Conservation (phyloP, 2,797 vertebrate species). For the Hydrocynus forskahlii region DNA sequence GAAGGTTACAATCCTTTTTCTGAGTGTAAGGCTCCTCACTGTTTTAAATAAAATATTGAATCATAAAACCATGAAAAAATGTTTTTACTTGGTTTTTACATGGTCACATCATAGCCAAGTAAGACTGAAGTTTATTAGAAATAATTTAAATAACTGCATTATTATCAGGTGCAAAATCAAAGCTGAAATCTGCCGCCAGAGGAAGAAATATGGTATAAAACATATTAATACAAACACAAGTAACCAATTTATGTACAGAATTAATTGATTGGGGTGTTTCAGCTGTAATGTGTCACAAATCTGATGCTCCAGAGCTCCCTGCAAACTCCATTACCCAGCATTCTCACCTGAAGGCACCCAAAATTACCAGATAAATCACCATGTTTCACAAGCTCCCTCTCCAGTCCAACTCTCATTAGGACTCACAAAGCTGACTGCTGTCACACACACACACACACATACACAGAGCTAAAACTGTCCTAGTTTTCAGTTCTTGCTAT, state of each 20-base stretch:
- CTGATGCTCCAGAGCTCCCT: conserved; percentile 39
- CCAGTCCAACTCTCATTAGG: not conserved
- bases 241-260: conserved; percentile 34
- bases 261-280: conserved; percentile 48
- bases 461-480: not conserved
- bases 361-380: conserved; percentile 78
- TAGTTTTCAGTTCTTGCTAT: conserved; percentile 9
- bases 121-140: no score
- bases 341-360: conserved; percentile 72
- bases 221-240: conserved; percentile 9
- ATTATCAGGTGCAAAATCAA: no score
- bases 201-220: not conserved
- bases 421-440: not conserved
- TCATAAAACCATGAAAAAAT: no score
- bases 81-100: no score
- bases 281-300: conserved; percentile 51
- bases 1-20: no score
- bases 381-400: conserved; percentile 51
- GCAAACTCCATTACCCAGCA: conserved; percentile 74
- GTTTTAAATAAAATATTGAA: no score
- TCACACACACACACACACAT: conserved; percentile 6
- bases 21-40: no score
- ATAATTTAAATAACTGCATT: no score
- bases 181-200: no score
- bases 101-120: no score